Evolutionary conservation across 1,140 invertebrate species (phyloP).

Genomic region (Eriosoma lanigerum): DNA sequence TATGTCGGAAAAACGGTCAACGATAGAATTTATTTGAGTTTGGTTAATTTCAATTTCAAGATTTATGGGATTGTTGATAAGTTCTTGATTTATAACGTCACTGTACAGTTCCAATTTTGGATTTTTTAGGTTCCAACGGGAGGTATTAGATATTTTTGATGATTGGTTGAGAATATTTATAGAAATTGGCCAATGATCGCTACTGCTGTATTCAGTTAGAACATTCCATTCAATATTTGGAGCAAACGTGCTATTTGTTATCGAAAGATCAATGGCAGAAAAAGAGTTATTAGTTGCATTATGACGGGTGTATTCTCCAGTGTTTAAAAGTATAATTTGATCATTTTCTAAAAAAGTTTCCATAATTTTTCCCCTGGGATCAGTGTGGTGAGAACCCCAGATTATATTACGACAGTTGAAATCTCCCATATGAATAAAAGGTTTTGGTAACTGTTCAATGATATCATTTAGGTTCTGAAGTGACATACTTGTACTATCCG

Average conservation of each 20-base stretch:
- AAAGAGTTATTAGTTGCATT: background rate
- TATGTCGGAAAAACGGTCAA: constrained; percentile 14
- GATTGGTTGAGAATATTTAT: no score
- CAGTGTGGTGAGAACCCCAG: background rate
- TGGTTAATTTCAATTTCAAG: background rate
- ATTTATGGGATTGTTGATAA: background rate
- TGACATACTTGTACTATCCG: background rate
- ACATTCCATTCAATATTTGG: no score
- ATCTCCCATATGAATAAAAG: background rate
- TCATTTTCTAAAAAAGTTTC: background rate
- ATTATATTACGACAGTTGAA: background rate
- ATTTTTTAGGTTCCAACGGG: no score
- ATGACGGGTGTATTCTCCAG: background rate
- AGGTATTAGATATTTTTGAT: no score
- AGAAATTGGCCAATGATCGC: no score
- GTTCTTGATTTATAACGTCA: constrained; percentile 15
- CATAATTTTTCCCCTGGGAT: background rate
- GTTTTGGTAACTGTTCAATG: background rate
- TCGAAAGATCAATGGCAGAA: background rate
- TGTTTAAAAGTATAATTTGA: background rate
- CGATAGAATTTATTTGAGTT: constrained; percentile 20
- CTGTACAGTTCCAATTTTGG: constrained; percentile 3
- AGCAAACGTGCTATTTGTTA: background rate
- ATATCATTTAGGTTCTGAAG: background rate
- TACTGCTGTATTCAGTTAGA: no score